A percentile compares a stretch with the other conserved stretches of the same genome.
Conservation (phyloP, 2,797 vertebrate species). For the Ctenosaura bakeri region DNA sequence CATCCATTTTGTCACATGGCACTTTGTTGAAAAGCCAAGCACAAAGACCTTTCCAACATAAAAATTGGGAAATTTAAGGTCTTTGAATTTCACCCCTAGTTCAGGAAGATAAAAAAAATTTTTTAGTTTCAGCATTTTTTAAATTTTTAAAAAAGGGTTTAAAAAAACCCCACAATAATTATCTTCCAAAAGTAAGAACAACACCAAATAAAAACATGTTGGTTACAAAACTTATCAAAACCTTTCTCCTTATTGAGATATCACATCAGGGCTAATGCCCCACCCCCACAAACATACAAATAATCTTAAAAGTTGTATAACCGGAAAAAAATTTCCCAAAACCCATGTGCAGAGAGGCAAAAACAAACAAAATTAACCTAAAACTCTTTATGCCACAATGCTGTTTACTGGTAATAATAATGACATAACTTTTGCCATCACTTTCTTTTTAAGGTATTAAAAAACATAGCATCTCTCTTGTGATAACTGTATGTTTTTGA, state of each 20-base stretch:
- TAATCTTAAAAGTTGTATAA: slow-evolving; percentile 97
- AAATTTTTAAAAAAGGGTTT: not conserved
- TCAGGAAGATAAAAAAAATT: not conserved
- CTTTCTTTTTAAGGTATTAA: not conserved
- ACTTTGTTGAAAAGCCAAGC: not conserved
- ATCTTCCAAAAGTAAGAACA: not conserved
- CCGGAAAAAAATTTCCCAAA: slow-evolving; percentile 98
- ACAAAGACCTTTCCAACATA: not conserved
- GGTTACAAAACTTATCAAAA: slow-evolving; percentile 83
- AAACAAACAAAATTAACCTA: slow-evolving; percentile 5
- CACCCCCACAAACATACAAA: slow-evolving; percentile 95
- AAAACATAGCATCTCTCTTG: not conserved
- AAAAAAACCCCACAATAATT: not conserved
- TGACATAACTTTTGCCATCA: no score
- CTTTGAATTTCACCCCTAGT: not conserved
- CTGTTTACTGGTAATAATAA: not conserved
- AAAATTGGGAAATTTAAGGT: not conserved
- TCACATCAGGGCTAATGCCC: slow-evolving; percentile 94
- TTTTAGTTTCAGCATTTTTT: not conserved
- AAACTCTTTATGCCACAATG: not conserved
- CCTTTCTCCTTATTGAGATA: slow-evolving; percentile 92
- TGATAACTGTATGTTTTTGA: not conserved
- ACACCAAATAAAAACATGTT: fast-evolving
- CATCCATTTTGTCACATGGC: not conserved
- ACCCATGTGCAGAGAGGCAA: slow-evolving; percentile 84